Evolutionary conservation across 2,113 vertebrate genomes (phyloP), one percentile per base, ranked within the genome.

Genomic region (Lycaon pictus): DNA sequence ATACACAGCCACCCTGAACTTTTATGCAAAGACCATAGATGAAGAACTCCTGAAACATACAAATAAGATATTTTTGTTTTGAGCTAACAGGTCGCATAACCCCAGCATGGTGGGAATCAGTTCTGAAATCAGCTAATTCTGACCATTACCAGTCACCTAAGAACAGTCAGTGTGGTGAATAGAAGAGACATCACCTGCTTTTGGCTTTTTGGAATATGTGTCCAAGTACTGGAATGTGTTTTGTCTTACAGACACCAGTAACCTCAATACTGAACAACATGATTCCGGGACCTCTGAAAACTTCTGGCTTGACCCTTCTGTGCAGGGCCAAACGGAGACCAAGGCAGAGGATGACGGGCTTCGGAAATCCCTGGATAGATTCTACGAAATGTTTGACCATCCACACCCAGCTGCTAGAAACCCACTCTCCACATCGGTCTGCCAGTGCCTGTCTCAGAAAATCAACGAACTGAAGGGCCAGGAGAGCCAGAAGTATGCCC

Each of bases 331-430:
- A 62, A 55, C 67, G 95, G 87, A 48, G 90, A 89, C 93, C 76
- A 60, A 96, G 16, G 1, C 23, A 22, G 92, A 92, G 0, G 88
- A 89, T 0, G 71, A 35, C 1, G 96, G 63, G 76, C 98, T 99
- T 83, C 97, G 95, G 93, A 96, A 98, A 37, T 98, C 97, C 72
- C 97, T 99, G 60, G 98, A 99, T 29, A 72, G 0, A 11, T 99
- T 99, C 98, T 99, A 99, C 87, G 96, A 98, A 88, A 93, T 11
- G 10, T 98, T 97, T 23, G 96, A 98, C 93, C 60, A 37, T 17
- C 89, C 88, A 5, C 86, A 16, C 48, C 89, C 77, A 17, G 95
- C 23, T 81, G 94, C 92, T 25, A 71, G 2, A 35, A 98, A 98
- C 80, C 87, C 69, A 0, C 96, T 96, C 56, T 98, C 97, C 0